Evolutionary conservation across 2,888 invertebrate genomes (phyloP).

Genomic region (Caenorhabditis wallacei): DNA sequence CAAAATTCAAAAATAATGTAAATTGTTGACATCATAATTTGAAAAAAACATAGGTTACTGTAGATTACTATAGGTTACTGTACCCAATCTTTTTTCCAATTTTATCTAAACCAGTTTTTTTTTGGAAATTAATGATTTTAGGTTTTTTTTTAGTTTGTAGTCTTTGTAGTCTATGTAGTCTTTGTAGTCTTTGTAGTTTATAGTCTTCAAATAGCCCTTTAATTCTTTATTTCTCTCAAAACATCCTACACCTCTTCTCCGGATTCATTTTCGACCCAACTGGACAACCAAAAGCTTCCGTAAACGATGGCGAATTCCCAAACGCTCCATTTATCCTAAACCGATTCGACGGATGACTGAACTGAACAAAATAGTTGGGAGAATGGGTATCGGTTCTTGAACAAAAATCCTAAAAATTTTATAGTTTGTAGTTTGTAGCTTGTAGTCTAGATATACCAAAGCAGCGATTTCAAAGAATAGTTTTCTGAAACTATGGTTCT

Average conservation of each 20-base stretch:
- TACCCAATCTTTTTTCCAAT: too few relatives aligned
- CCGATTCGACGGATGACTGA: conserved; percentile 12
- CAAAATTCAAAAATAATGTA: too few relatives aligned
- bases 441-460: neutral
- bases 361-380: too few relatives aligned
- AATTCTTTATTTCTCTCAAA: neutral
- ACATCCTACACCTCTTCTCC: conserved; percentile 14
- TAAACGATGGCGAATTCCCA: conserved; percentile 30
- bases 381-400: conserved; percentile 9
- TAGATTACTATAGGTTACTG: too few relatives aligned
- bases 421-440: neutral
- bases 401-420: conserved; percentile 1
- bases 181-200: too few relatives aligned
- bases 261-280: conserved; percentile 33
- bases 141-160: too few relatives aligned
- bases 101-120: too few relatives aligned
- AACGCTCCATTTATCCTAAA: conserved; percentile 43
- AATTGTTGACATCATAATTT: too few relatives aligned
- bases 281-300: conserved; percentile 33
- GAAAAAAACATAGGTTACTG: too few relatives aligned
- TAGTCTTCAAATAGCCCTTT: too few relatives aligned
- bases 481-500: neutral
- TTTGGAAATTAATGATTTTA: too few relatives aligned
- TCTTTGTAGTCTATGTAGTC: too few relatives aligned
- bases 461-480: conserved; percentile 20